Percentiles rank a stretch among this genome's conserved stretches.
Evolutionary conservation across 2,797 vertebrate species (phyloP).

Genomic region (Dromococcyx pavoninus): DNA sequence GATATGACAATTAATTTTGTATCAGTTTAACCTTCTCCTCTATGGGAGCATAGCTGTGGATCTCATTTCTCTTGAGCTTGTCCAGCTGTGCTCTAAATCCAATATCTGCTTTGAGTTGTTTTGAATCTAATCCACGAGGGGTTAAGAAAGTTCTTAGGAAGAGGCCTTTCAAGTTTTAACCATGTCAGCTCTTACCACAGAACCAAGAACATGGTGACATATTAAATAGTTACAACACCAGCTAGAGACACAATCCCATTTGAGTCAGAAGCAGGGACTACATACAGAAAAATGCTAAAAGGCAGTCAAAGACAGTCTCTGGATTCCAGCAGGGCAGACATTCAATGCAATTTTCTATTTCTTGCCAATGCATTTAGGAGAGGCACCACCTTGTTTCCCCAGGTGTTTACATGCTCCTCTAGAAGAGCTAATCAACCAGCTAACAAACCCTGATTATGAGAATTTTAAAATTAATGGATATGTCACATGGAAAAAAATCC

Average conservation of each 20-base stretch:
- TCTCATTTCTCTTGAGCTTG: background rate
- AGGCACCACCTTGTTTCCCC: conserved; percentile 15
- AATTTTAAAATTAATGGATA: conserved; percentile 16
- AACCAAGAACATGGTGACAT: background rate
- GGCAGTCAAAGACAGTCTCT: background rate
- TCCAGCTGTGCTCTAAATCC: background rate
- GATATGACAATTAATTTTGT: background rate
- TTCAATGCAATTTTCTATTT: background rate
- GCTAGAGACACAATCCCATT: background rate
- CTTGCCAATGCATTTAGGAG: conserved; percentile 18
- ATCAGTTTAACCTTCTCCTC: background rate
- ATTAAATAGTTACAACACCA: background rate
- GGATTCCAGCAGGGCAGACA: background rate
- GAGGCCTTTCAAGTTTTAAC: background rate
- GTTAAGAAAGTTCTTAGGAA: background rate
- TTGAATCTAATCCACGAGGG: background rate
- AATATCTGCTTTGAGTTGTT: background rate
- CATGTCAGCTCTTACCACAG: background rate
- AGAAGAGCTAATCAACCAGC: conserved; percentile 15
- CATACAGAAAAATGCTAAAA: background rate
- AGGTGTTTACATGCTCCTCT: conserved; percentile 1
- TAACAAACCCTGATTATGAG: conserved; percentile 2
- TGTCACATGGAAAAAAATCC: background rate
- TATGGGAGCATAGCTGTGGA: background rate
- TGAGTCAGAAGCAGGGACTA: background rate